phyloP scores from a whole-genome alignment of 2,797 vertebrate species.

The Squalus acanthias region DNA sequence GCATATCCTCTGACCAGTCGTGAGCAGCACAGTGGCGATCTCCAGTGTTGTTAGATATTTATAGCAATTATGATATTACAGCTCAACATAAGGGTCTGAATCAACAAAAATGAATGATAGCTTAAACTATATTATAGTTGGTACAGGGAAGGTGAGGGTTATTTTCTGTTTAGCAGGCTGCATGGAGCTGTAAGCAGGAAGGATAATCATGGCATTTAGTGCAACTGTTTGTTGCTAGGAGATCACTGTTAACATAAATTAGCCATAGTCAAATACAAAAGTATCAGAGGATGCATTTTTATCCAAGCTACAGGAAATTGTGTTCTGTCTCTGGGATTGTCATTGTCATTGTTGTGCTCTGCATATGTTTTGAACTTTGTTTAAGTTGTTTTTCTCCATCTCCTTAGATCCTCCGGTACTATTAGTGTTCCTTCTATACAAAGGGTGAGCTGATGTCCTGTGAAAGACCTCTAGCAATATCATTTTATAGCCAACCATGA shows the following conservation, averaged over 20 bases:
- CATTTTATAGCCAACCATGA: neutral
- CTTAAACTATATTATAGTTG: neutral
- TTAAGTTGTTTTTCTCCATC: neutral
- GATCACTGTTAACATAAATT: neutral
- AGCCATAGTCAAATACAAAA: neutral
- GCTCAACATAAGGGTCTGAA: too few species aligned
- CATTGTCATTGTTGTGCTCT: neutral
- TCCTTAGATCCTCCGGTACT: neutral
- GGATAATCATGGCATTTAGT: neutral
- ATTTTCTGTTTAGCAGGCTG: neutral
- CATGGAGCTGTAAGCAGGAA: neutral
- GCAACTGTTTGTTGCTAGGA: constrained; percentile 7
- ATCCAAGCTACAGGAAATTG: neutral
- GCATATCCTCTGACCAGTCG: too few species aligned
- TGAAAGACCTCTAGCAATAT: neutral
- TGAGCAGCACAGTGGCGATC: too few species aligned
- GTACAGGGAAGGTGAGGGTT: neutral
- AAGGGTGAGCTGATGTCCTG: neutral
- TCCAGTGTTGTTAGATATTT: neutral
- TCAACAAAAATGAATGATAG: neutral
- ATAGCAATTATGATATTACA: neutral
- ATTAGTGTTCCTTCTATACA: neutral
- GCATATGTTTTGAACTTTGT: neutral
- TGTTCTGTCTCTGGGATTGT: neutral
- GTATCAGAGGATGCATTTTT: neutral